A percentile compares a stretch with the other conserved stretches of the same genome.
Conservation (phyloP, 1,140 invertebrate species). For the Drosophila virilis region DNA sequence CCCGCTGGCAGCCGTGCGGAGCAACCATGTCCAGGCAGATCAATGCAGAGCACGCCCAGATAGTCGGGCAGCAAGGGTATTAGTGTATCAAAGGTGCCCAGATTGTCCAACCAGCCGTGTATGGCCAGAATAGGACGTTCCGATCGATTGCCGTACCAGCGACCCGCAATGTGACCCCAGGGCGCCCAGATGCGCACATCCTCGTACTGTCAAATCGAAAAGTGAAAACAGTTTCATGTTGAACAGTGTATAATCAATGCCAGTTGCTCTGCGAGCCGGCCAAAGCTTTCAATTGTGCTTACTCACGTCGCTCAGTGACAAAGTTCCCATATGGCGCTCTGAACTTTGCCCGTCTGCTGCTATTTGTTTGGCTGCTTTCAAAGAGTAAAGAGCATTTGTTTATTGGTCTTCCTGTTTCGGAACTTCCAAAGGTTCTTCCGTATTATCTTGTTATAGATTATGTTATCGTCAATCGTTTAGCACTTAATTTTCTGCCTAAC, state of each 20-base stretch:
- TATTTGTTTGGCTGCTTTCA: background rate
- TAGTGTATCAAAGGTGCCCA: slow-evolving; percentile 89
- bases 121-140: slow-evolving; percentile 88
- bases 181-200: slow-evolving; percentile 88
- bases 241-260: slow-evolving; percentile 40
- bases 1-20: slow-evolving; percentile 87
- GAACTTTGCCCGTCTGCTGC: slow-evolving; percentile 27
- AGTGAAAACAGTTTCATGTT: slow-evolving; percentile 39
- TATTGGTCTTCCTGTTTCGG: background rate
- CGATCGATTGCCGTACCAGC: slow-evolving; percentile 87
- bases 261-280: background rate
- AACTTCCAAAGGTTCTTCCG: slow-evolving; percentile 16
- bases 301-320: slow-evolving; percentile 69
- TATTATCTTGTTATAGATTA: slow-evolving; percentile 20
- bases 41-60: slow-evolving; percentile 87
- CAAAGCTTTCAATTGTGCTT: slow-evolving; percentile 15
- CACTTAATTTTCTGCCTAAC: background rate
- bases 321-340: slow-evolving; percentile 58
- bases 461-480: background rate
- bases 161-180: slow-evolving; percentile 88
- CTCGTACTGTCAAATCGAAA: slow-evolving; percentile 82
- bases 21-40: slow-evolving; percentile 90
- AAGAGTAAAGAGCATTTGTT: too few relatives aligned
- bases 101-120: slow-evolving; percentile 91
- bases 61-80: slow-evolving; percentile 87